phyloP scores from a whole-genome alignment of 2,113 vertebrate genomes.

The sheep (Ovis aries) region DNA sequence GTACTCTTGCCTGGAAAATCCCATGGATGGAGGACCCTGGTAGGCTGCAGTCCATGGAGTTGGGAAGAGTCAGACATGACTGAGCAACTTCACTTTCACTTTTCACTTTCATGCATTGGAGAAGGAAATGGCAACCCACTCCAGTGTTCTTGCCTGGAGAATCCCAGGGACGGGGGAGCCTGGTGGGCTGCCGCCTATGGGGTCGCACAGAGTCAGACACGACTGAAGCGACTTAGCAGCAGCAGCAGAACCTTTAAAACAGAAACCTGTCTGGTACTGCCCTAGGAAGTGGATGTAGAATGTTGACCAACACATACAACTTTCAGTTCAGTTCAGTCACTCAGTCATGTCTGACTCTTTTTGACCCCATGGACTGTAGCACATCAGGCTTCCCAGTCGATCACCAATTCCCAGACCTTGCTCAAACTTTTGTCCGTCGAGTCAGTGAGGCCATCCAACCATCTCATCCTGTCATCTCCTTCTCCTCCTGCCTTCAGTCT shows the following conservation, averaged over 20 bases:
- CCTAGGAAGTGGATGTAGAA: neutral
- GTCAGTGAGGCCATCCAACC: neutral
- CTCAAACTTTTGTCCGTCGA: neutral
- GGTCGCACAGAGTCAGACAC: too few species aligned
- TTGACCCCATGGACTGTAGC: neutral
- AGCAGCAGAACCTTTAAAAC: neutral
- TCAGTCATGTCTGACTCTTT: neutral
- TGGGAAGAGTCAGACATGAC: fast-evolving
- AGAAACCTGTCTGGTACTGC: neutral
- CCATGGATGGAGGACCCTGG: too few species aligned
- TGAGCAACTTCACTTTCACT: too few species aligned
- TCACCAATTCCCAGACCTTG: neutral
- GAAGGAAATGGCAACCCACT: too few species aligned
- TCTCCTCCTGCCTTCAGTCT: neutral
- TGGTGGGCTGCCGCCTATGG: too few species aligned
- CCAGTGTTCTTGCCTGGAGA: too few species aligned
- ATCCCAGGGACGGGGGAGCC: too few species aligned
- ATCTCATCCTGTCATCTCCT: neutral
- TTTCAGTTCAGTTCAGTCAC: neutral
- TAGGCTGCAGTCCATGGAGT: too few species aligned
- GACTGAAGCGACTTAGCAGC: too few species aligned
- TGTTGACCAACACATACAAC: neutral
- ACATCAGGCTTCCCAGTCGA: neutral
- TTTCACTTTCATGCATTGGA: too few species aligned
- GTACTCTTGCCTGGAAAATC: too few species aligned